A percentile compares a stretch with the other conserved stretches of the same genome.
phyloP scores from a whole-genome alignment of 2,113 vertebrate genomes.

The Clarias batrachus region DNA sequence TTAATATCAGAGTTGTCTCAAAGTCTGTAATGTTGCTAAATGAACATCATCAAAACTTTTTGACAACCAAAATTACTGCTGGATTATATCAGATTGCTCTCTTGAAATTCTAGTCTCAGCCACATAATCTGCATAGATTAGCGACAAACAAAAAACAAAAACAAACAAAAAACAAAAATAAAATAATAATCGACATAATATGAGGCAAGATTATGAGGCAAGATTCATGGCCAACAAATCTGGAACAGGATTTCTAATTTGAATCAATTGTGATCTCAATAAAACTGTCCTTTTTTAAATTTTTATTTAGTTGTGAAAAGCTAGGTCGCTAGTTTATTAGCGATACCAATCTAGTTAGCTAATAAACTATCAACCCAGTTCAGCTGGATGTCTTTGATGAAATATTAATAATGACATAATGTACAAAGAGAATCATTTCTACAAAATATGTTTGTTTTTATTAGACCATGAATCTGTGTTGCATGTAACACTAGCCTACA shows the following conservation, averaged over 20 bases:
- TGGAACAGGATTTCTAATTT: conserved; percentile 10
- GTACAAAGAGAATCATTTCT: conserved; percentile 59
- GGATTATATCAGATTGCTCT: too few relatives aligned
- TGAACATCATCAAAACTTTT: too few relatives aligned
- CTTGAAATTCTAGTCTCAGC: neutral
- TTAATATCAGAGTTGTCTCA: too few relatives aligned
- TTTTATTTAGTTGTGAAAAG: conserved; percentile 56
- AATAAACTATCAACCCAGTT: neutral
- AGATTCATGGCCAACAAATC: neutral
- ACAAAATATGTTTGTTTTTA: conserved; percentile 55
- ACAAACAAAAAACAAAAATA: too few relatives aligned
- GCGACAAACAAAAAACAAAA: neutral
- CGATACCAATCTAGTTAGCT: neutral
- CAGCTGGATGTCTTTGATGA: conserved; percentile 62
- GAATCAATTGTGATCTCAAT: conserved; percentile 28
- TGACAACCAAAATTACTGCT: too few relatives aligned
- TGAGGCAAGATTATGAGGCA: neutral
- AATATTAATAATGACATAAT: conserved; percentile 66
- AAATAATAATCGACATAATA: neutral
- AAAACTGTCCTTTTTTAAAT: conserved; percentile 58
- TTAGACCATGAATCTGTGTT: conserved; percentile 61
- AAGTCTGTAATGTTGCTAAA: too few relatives aligned
- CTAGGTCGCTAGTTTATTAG: conserved; percentile 16
- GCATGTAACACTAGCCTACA: conserved; percentile 68
- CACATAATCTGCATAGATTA: neutral